A percentile compares a stretch with the other conserved stretches of the same genome.
Conservation (phyloP, 2,888 invertebrate genomes). For the Sepioteuthis lessoniana region DNA sequence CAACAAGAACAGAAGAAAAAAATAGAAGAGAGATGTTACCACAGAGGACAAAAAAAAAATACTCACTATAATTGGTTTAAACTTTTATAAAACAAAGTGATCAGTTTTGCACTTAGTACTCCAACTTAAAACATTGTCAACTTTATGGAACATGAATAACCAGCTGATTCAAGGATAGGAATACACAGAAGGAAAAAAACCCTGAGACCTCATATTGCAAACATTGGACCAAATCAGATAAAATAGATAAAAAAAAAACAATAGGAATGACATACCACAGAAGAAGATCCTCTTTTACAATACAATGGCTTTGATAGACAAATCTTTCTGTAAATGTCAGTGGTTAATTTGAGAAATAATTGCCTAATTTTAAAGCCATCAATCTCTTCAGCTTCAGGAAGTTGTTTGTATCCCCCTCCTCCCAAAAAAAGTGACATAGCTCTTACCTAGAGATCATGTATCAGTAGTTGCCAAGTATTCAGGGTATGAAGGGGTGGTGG, state of each 20-base stretch:
- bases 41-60: too few species aligned
- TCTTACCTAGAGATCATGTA: background rate
- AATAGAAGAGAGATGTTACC: too few species aligned
- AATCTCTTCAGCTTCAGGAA: background rate
- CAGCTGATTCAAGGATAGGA: too few species aligned
- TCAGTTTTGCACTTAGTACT: too few species aligned
- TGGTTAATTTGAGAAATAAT: background rate
- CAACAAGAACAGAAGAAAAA: too few species aligned
- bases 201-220: background rate
- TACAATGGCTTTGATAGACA: background rate
- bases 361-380: slow-evolving; percentile 33
- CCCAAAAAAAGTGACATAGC: background rate
- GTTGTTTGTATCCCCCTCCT: background rate
- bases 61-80: too few species aligned
- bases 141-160: too few species aligned
- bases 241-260: background rate
- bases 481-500: background rate
- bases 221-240: background rate
- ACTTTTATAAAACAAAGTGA: too few species aligned
- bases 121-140: too few species aligned
- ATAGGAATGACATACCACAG: background rate
- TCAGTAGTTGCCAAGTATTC: background rate
- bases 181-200: too few species aligned
- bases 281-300: background rate
- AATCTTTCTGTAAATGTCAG: slow-evolving; percentile 33